Evolutionary conservation across 2,888 invertebrate species (phyloP).

Genomic region (Leptinotarsa peninsularis): DNA sequence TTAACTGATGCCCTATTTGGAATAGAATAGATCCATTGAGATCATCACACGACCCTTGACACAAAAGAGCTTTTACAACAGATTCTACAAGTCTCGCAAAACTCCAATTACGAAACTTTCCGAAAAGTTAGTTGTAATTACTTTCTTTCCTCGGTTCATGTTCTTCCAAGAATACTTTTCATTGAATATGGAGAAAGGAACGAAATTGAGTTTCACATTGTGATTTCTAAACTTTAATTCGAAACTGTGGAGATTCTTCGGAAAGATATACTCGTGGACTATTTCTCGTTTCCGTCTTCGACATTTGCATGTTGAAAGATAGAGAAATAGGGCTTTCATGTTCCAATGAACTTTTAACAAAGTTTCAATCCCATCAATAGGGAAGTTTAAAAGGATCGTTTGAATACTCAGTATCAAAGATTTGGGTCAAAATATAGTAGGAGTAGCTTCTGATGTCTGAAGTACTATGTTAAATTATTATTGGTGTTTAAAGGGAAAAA

Average conservation of each 20-base stretch:
- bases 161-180: neutral
- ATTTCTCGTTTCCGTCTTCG: neutral
- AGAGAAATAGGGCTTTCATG: neutral
- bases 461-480: too few relatives aligned
- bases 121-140: neutral
- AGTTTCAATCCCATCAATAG: neutral
- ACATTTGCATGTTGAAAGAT: slow-evolving; percentile 8
- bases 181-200: slow-evolving; percentile 2
- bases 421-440: too few relatives aligned
- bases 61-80: neutral
- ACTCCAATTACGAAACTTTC: neutral
- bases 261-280: neutral
- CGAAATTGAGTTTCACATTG: neutral
- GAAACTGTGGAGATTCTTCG: slow-evolving; percentile 4
- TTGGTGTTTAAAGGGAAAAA: too few relatives aligned
- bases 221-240: neutral
- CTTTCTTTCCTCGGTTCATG: neutral
- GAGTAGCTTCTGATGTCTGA: too few relatives aligned
- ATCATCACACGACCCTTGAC: neutral
- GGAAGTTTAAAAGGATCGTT: neutral
- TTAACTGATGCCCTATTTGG: neutral
- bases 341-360: neutral
- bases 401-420: too few relatives aligned
- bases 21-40: neutral
- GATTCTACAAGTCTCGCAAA: neutral